A percentile compares a stretch with the other conserved stretches of the same genome.
phyloP scores from a whole-genome alignment of 2,888 invertebrate species.

The Limnephilus rhombicus region DNA sequence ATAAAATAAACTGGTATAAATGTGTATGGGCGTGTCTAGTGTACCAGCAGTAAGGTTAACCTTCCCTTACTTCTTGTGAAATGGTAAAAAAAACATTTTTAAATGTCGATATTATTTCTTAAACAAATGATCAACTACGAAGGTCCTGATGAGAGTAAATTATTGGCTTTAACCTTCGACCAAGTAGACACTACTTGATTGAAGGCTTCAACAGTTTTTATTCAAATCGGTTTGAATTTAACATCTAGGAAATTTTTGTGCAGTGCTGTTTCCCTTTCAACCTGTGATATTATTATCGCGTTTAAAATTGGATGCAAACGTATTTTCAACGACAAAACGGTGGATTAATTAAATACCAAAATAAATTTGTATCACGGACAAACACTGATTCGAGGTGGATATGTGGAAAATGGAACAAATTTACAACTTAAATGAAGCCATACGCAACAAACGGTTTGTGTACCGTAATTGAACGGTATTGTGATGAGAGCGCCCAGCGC shows the following conservation, averaged over 20 bases:
- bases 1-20: not conserved
- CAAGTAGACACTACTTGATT: too few species aligned
- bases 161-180: not conserved
- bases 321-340: not conserved
- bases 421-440: not conserved
- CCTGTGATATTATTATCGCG: not conserved
- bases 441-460: not conserved
- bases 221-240: not conserved
- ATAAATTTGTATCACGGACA: not conserved
- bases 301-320: not conserved
- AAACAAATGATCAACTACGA: not conserved
- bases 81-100: not conserved
- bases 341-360: not conserved
- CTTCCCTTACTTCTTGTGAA: not conserved
- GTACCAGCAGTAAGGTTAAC: not conserved
- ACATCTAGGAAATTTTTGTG: not conserved
- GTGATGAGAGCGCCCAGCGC: not conserved
- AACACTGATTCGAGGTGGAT: not conserved
- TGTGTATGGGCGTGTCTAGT: not conserved
- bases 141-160: not conserved
- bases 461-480: not conserved
- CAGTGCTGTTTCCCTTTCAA: not conserved
- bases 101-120: not conserved
- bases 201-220: not conserved
- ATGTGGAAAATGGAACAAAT: not conserved